Conservation (phyloP, 92 coral and sea anemone species). For the Parazoanthus atlanticus region DNA sequence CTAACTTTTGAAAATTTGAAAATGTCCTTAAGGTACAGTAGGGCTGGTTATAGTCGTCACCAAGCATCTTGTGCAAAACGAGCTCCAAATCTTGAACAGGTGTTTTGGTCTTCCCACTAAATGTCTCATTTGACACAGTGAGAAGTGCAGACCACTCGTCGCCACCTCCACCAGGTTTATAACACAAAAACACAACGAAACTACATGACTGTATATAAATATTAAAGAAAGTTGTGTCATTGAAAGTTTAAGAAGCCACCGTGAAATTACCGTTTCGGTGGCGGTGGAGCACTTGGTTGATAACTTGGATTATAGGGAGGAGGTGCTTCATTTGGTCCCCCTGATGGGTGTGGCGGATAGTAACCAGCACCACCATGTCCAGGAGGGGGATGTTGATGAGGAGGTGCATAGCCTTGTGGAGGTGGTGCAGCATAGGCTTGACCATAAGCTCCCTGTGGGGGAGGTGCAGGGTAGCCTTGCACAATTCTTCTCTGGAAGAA, state of each 20-base stretch:
- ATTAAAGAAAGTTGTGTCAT: neutral
- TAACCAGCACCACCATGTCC: constrained; percentile 52
- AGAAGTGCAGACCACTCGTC: too few species aligned
- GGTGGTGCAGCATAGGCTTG: constrained; percentile 47
- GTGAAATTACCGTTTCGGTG: constrained; percentile 56
- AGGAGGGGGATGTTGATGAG: constrained; percentile 50
- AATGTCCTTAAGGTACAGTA: too few species aligned
- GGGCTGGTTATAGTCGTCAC: too few species aligned
- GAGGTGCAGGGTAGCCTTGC: constrained; percentile 64
- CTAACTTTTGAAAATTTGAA: too few species aligned
- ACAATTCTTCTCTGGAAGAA: constrained; percentile 90
- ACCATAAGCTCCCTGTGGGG: constrained; percentile 58
- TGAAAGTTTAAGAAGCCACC: neutral
- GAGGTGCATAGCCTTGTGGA: constrained; percentile 29
- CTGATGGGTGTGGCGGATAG: constrained; percentile 55
- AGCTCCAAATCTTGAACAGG: too few species aligned
- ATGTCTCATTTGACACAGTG: too few species aligned
- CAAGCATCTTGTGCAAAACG: too few species aligned
- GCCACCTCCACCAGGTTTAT: too few species aligned
- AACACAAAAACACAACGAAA: too few species aligned
- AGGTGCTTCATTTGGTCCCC: constrained; percentile 58
- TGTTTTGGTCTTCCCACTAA: too few species aligned
- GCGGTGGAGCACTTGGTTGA: constrained; percentile 87
- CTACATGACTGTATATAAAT: neutral
- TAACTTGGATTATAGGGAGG: constrained; percentile 68